phyloP scores from a whole-genome alignment of 2,888 invertebrate species.

The Thecophora atra region DNA sequence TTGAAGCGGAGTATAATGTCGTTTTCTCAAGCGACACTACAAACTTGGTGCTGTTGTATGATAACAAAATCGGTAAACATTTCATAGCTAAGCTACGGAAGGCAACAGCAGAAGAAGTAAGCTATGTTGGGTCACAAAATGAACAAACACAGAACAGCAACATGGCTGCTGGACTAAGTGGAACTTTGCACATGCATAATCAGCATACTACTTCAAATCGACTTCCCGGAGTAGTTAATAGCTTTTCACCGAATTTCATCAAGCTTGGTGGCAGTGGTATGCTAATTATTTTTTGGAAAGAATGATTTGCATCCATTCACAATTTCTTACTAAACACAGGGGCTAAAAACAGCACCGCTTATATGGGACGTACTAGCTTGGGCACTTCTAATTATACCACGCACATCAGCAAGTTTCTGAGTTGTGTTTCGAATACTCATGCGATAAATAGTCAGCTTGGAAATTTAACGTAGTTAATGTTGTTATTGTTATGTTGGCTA shows the following conservation, averaged over 20 bases:
- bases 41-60: constrained; percentile 84
- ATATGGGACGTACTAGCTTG: constrained; percentile 53
- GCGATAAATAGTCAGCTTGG: constrained; percentile 57
- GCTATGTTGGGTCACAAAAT: constrained; percentile 70
- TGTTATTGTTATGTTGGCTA: neutral
- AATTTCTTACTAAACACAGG: constrained; percentile 45
- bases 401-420: constrained; percentile 53
- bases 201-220: constrained; percentile 37
- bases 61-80: constrained; percentile 79
- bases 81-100: constrained; percentile 84
- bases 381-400: constrained; percentile 52
- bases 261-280: constrained; percentile 56
- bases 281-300: constrained; percentile 1
- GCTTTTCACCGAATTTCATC: constrained; percentile 54
- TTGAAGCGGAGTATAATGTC: constrained; percentile 72
- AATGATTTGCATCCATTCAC: neutral
- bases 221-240: constrained; percentile 47
- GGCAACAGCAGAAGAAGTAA: constrained; percentile 77
- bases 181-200: constrained; percentile 49
- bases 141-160: too few species aligned
- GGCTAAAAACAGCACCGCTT: constrained; percentile 53
- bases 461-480: constrained; percentile 55
- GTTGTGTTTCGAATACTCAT: constrained; percentile 49
- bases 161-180: constrained; percentile 51
- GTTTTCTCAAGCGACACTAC: constrained; percentile 81